These are phyloP conservation scores for Cepaea hortensis DNA, from an alignment of 2,888 invertebrate species.

Conservation along the genomic window DNA sequence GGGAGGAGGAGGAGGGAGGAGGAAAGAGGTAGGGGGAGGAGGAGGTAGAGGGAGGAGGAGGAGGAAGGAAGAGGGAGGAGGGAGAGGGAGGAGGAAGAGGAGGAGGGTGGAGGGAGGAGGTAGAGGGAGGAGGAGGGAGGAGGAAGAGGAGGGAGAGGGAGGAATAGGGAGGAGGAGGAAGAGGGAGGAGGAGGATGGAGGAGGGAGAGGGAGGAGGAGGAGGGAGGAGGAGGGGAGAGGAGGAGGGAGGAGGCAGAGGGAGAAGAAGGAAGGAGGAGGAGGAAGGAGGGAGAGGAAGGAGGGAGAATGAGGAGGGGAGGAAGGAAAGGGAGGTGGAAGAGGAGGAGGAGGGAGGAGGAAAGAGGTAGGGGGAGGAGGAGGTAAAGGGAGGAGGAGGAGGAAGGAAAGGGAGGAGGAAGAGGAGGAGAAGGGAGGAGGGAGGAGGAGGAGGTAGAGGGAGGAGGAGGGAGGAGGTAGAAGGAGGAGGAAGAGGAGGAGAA, in stretches of 20 bases:
- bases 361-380: no score
- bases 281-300: background rate
- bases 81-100: no score
- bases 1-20: no score
- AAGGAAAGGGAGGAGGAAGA: background rate
- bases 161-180: no score
- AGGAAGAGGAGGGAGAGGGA: no score
- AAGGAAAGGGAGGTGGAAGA: background rate
- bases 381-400: background rate
- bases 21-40: no score
- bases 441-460: background rate
- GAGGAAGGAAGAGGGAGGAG: no score
- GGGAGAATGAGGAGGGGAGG: background rate
- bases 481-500: background rate
- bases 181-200: no score
- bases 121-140: no score
- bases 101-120: no score
- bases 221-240: background rate
- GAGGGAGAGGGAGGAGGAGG: constrained; percentile 9
- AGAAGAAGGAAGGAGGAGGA: background rate
- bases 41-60: background rate
- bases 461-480: background rate
- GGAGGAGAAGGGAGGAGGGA: background rate
- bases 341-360: background rate
- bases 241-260: no score